Percentiles rank a stretch among this genome's conserved stretches.
These are phyloP conservation scores for Rhea pennata DNA, from an alignment of 2,113 vertebrate species.

Conservation along the genomic window DNA sequence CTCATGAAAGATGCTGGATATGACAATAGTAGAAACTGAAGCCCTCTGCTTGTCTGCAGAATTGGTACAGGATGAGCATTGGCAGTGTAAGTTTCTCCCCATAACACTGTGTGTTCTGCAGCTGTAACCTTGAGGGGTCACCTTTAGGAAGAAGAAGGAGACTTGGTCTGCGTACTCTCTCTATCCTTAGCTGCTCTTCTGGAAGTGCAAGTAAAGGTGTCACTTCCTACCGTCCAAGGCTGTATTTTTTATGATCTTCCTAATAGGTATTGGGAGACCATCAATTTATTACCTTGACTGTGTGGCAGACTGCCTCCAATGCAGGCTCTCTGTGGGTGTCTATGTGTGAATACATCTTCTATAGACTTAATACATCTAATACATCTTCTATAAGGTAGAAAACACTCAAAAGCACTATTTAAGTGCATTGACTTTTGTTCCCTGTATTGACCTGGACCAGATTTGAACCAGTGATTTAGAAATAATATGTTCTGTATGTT, in stretches of 20 bases:
- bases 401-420: background rate
- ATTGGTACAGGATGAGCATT: background rate
- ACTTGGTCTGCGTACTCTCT: background rate
- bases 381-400: background rate
- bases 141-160: background rate
- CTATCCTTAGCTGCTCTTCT: background rate
- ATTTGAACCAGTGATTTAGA: constrained; percentile 49
- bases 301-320: background rate
- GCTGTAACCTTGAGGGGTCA: background rate
- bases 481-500: constrained; percentile 26
- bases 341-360: background rate
- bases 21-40: constrained; percentile 3
- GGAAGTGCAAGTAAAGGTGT: background rate
- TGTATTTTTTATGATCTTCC: background rate
- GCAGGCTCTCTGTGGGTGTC: background rate
- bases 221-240: background rate
- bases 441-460: background rate
- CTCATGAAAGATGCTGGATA: constrained; percentile 25
- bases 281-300: background rate
- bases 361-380: background rate
- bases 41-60: background rate
- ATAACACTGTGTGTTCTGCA: background rate
- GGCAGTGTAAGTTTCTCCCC: background rate
- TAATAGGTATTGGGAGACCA: background rate
- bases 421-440: constrained; percentile 16